Evolutionary conservation across 2,797 vertebrate genomes (phyloP).

Genomic region (Tolypeutes matacus): DNA sequence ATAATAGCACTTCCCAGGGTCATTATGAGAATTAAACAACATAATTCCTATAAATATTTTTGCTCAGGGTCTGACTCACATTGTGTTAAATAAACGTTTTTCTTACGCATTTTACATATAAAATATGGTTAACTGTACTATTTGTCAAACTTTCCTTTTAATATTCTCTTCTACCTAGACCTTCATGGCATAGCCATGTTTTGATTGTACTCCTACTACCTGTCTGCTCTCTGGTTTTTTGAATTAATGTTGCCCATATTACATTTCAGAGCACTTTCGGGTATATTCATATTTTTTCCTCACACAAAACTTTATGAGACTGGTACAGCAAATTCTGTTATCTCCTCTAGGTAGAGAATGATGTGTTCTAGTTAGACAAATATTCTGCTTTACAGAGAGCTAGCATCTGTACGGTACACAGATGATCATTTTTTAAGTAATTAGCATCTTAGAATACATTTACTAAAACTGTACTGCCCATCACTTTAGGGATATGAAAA

Average conservation of each 20-base stretch:
- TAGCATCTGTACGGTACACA: background rate
- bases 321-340: conserved; percentile 20
- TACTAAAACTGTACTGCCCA: background rate
- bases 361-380: background rate
- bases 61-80: background rate
- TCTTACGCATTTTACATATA: background rate
- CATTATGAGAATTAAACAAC: conserved; percentile 31
- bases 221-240: background rate
- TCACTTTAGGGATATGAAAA: background rate
- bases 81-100: background rate
- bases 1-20: background rate
- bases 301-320: background rate
- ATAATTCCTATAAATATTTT: background rate
- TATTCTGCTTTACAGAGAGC: background rate
- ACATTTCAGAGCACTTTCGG: background rate
- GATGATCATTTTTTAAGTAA: background rate
- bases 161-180: background rate
- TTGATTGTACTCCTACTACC: no score
- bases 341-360: background rate
- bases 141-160: background rate
- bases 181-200: background rate
- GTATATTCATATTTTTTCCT: background rate
- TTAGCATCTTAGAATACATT: background rate
- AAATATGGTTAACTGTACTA: background rate
- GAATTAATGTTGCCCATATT: background rate